Percentiles rank a stretch among this genome's conserved stretches.
Evolutionary conservation across 2,888 invertebrate species (phyloP).

Genomic region (Griposia aprilina): DNA sequence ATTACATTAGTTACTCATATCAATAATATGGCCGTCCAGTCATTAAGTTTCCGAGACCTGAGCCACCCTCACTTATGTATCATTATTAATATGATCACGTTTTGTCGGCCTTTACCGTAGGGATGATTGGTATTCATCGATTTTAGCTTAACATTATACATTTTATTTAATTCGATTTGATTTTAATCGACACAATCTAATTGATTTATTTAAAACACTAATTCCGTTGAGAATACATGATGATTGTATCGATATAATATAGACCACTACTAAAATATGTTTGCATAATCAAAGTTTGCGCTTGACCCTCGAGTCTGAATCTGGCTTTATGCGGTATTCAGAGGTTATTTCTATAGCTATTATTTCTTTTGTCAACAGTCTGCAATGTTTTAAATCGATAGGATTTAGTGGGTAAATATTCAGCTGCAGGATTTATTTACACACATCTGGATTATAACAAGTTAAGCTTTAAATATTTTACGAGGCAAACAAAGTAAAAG

Average conservation of each 20-base stretch:
- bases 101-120: slow-evolving; percentile 16
- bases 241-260: not conserved
- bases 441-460: slow-evolving; percentile 2
- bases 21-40: slow-evolving; percentile 40
- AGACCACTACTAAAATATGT: not conserved
- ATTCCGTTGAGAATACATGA: slow-evolving; percentile 6
- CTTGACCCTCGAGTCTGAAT: slow-evolving; percentile 7
- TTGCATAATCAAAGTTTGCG: slow-evolving; percentile 2
- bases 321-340: not conserved
- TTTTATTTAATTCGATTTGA: slow-evolving; percentile 20
- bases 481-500: not conserved
- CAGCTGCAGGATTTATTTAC: slow-evolving; percentile 16
- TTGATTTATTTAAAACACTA: not conserved
- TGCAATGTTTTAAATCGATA: not conserved
- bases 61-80: slow-evolving; percentile 17
- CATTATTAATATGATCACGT: slow-evolving; percentile 39
- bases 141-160: slow-evolving; percentile 21
- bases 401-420: slow-evolving; percentile 10
- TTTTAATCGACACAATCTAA: slow-evolving; percentile 16
- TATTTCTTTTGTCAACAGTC: slow-evolving; percentile 13
- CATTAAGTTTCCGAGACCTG: slow-evolving; percentile 7
- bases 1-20: slow-evolving; percentile 39
- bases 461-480: not conserved
- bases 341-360: not conserved
- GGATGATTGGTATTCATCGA: slow-evolving; percentile 34